Percentiles rank a stretch among this genome's conserved stretches.
phyloP scores from a whole-genome alignment of 92 coral and sea anemone genomes.

The Isaurus tuberculatus region DNA sequence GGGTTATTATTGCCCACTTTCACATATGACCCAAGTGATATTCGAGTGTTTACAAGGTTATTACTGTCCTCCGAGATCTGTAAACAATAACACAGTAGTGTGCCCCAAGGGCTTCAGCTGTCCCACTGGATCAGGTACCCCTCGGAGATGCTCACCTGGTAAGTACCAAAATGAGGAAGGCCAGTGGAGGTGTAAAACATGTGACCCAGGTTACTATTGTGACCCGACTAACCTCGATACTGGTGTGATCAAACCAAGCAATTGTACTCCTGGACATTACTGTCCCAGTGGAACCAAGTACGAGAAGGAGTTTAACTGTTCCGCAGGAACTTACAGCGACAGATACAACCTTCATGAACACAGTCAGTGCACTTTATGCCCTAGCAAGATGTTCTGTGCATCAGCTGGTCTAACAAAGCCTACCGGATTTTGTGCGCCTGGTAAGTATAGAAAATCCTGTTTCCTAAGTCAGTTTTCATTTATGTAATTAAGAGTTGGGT shows the following conservation, averaged over 20 bases:
- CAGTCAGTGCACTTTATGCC: conserved; percentile 76
- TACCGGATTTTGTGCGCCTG: conserved; percentile 80
- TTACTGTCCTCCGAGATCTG: conserved; percentile 94
- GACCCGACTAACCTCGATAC: conserved; percentile 71
- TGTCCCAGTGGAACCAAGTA: conserved; percentile 89
- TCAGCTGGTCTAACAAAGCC: conserved; percentile 80
- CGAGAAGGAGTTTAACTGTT: conserved; percentile 84
- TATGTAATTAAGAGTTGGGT: no score
- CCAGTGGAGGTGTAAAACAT: conserved; percentile 77
- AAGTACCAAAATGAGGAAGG: conserved; percentile 92
- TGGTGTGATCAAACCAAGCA: conserved; percentile 85
- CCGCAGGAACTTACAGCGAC: conserved; percentile 92
- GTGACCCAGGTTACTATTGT: conserved; percentile 86
- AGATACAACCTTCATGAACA: conserved; percentile 65
- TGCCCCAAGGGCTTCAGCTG: conserved; percentile 88
- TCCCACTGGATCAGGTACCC: conserved; percentile 82
- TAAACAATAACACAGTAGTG: conserved; percentile 81
- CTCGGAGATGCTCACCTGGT: conserved; percentile 84
- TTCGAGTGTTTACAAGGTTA: conserved; percentile 98
- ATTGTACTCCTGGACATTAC: conserved; percentile 95
- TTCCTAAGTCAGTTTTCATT: no score
- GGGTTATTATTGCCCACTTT: conserved; percentile 91
- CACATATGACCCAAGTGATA: conserved; percentile 83
- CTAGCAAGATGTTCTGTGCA: conserved; percentile 85
- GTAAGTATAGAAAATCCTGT: conserved; percentile 45